Percentiles rank a stretch among this genome's conserved stretches.
Evolutionary conservation across 2,888 invertebrate species (phyloP).

Genomic region (Macrophya alboannulata): DNA sequence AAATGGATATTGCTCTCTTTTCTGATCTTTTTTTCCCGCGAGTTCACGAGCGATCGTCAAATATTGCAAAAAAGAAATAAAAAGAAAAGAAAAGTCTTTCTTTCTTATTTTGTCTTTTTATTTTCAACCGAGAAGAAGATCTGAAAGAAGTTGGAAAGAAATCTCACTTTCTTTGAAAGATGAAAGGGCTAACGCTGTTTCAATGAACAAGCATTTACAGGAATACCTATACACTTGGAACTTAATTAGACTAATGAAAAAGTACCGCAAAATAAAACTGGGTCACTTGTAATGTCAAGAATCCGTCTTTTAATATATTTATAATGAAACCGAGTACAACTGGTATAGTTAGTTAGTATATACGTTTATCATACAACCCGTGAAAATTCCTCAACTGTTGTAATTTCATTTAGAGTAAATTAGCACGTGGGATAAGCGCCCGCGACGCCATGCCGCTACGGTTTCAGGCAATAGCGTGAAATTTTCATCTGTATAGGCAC

Average conservation of each 20-base stretch:
- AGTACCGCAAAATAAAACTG: not conserved
- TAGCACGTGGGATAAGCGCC: conserved; percentile 45
- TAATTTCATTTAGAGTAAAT: conserved; percentile 46
- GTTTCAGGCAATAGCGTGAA: conserved; percentile 17
- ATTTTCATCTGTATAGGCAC: not conserved
- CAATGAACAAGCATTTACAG: not conserved
- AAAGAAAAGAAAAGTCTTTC: not conserved
- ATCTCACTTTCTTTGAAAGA: not conserved
- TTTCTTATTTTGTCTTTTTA: not conserved
- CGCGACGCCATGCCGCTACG: not conserved
- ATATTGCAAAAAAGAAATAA: not conserved
- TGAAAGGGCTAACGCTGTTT: not conserved
- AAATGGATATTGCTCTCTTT: not conserved
- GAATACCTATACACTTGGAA: not conserved
- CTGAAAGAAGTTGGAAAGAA: not conserved
- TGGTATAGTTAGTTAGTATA: not conserved
- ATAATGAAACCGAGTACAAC: not conserved
- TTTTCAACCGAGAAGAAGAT: not conserved
- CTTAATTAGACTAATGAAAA: not conserved
- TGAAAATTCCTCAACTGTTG: not conserved
- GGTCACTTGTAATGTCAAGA: not conserved
- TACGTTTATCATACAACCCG: not conserved
- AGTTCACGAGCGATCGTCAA: not conserved
- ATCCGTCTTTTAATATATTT: not conserved
- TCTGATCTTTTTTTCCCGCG: not conserved